Evolutionary conservation across 37 sponge, comb jelly and placozoan species (phyloP), one percentile per base, ranked within the genome.

Genomic region (Beroe forskalii): DNA sequence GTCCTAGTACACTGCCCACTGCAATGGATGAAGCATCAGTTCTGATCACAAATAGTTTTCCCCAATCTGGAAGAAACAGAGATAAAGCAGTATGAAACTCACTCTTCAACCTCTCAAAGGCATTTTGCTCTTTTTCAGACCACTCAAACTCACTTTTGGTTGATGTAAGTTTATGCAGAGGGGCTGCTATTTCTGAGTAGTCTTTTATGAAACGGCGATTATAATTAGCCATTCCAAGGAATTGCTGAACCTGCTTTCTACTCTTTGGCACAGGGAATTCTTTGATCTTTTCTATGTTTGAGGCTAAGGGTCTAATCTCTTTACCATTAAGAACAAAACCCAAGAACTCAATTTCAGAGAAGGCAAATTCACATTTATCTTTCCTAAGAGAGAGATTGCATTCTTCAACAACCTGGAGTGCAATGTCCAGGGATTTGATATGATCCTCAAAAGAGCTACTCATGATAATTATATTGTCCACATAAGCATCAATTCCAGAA

Each of bases 391-490:
- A 24, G 25, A 93, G 40, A 17, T 91, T 91, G 30, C 63, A 66
- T 35, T 40, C 91, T 0, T 89, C 39, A 20, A 91, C n/a, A 12
- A 67, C 37, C n/a, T 69, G 60, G 20, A 93, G 91, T 23, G 89
- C 76, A 19, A 37, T 67, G 23, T 12, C 39, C 20, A 93, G 83
- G 20, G 72, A 39, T 0, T 28, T 9, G 0, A 90, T 33, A 62
- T 93, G 93, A 30, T 89, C 62, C 22, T 91, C 76, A 20, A 90
- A 72, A 0, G 62, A 61, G 25, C n/a, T 44, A 25, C 48, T 35
- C 17, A 35, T 8, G 22, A 93, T 37, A 33, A 93, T 14, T 19
- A 93, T 36, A 60, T 91, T 89, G 32, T 93, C 93, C 19, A 91
- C 19, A 37, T 91, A 93, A 17, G 67, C 90, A 62, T 61, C 41